phyloP scores from a whole-genome alignment of 2,888 invertebrate species.

The Mayetiola destructor region DNA sequence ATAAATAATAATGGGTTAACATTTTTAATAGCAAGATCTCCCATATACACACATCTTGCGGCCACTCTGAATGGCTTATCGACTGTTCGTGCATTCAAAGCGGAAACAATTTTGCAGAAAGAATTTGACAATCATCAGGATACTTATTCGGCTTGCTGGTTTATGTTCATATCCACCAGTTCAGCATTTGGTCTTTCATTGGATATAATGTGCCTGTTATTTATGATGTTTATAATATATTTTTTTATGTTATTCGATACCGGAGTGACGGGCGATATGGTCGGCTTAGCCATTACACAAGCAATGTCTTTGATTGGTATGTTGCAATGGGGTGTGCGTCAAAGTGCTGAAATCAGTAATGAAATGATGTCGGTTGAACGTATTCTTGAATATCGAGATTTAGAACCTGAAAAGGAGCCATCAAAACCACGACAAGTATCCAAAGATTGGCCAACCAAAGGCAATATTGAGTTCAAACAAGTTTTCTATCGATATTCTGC shows the following conservation, averaged over 20 bases:
- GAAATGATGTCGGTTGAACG: conserved; percentile 56
- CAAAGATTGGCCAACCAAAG: conserved; percentile 38
- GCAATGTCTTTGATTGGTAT: conserved; percentile 43
- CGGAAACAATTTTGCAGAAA: conserved; percentile 43
- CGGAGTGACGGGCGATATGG: conserved; percentile 31
- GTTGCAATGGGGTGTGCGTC: conserved; percentile 38
- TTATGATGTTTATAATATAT: background rate
- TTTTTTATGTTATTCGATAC: conserved; percentile 22
- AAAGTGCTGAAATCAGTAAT: conserved; percentile 53
- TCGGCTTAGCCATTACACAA: conserved; percentile 41
- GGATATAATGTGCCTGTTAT: background rate
- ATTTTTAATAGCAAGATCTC: conserved; percentile 51
- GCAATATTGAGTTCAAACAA: conserved; percentile 37
- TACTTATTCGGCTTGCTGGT: conserved; percentile 56
- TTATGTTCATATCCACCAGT: conserved; percentile 52
- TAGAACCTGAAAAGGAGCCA: conserved; percentile 34
- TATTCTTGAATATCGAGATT: conserved; percentile 48
- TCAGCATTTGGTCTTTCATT: conserved; percentile 54
- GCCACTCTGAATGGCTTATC: conserved; percentile 59
- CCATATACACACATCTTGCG: conserved; percentile 63
- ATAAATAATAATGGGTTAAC: background rate
- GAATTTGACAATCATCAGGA: conserved; percentile 46
- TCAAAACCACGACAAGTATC: conserved; percentile 17
- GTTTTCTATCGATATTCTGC: conserved; percentile 54
- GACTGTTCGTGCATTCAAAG: conserved; percentile 56